Percentiles rank a stretch among this genome's conserved stretches.
Conservation (phyloP, 2,797 vertebrate species). For the Nyctalus aviator region DNA sequence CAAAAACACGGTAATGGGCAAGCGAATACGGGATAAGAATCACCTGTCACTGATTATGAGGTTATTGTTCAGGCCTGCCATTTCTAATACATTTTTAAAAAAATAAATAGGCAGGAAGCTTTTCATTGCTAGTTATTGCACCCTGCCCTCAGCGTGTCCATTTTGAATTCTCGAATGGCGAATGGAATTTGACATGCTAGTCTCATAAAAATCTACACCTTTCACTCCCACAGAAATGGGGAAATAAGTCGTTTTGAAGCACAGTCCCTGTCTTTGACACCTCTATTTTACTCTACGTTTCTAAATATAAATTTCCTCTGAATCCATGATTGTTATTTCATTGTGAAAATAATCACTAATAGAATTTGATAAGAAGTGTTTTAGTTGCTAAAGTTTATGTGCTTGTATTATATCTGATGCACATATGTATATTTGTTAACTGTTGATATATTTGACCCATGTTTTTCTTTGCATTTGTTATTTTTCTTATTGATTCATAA, state of each 20-base stretch:
- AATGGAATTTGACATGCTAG: background rate
- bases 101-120: background rate
- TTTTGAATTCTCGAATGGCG: constrained; percentile 42
- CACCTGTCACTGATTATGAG: constrained; percentile 22
- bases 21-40: background rate
- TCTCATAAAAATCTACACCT: constrained; percentile 37
- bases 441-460: constrained; percentile 35
- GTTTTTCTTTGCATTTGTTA: background rate
- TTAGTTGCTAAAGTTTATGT: background rate
- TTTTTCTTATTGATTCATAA: constrained; percentile 29
- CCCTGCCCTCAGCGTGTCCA: background rate
- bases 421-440: background rate
- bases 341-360: constrained; percentile 11
- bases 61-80: background rate
- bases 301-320: constrained; percentile 19
- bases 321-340: background rate
- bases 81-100: constrained; percentile 2
- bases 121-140: background rate
- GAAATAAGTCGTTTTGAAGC: background rate
- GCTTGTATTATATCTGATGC: background rate
- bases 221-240: constrained; percentile 22
- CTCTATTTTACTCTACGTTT: constrained; percentile 45
- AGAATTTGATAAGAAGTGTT: constrained; percentile 36
- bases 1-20: background rate
- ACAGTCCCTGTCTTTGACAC: background rate